phyloP scores from a whole-genome alignment of 2,888 invertebrate species.

The Gibbula magus region DNA sequence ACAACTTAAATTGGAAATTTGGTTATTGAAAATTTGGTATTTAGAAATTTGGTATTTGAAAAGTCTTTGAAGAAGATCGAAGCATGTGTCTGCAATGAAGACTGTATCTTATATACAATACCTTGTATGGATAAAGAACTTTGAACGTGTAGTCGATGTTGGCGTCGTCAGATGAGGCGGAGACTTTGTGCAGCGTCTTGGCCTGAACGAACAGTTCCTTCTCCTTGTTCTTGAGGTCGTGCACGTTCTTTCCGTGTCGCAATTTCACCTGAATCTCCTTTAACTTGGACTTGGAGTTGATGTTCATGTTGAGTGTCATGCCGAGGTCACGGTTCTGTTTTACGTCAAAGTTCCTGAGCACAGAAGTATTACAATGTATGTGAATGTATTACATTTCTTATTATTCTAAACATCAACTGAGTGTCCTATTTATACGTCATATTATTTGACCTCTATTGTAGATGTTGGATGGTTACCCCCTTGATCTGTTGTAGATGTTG shows the following conservation, averaged over 20 bases:
- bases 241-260: conserved; percentile 33
- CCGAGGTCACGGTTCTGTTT: conserved; percentile 35
- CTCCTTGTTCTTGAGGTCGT: conserved; percentile 28
- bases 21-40: too few species aligned
- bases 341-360: conserved; percentile 38
- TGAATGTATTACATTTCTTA: not conserved
- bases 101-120: not conserved
- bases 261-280: conserved; percentile 31
- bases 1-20: too few species aligned
- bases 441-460: too few species aligned
- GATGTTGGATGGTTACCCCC: too few species aligned
- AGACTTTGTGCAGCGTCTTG: conserved; percentile 32
- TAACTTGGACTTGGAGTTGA: conserved; percentile 29
- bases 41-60: too few species aligned
- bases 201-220: conserved; percentile 32
- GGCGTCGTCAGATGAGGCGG: not conserved
- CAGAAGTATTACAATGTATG: not conserved
- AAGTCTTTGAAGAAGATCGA: too few species aligned
- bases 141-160: conserved; percentile 11
- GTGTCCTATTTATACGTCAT: not conserved
- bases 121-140: conserved; percentile 18
- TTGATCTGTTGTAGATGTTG: too few species aligned
- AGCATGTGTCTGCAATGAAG: too few species aligned
- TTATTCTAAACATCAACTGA: not conserved
- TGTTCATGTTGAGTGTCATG: conserved; percentile 29